Evolutionary conservation across 1,140 invertebrate genomes (phyloP).

Genomic region (Lanistes nyassanus): DNA sequence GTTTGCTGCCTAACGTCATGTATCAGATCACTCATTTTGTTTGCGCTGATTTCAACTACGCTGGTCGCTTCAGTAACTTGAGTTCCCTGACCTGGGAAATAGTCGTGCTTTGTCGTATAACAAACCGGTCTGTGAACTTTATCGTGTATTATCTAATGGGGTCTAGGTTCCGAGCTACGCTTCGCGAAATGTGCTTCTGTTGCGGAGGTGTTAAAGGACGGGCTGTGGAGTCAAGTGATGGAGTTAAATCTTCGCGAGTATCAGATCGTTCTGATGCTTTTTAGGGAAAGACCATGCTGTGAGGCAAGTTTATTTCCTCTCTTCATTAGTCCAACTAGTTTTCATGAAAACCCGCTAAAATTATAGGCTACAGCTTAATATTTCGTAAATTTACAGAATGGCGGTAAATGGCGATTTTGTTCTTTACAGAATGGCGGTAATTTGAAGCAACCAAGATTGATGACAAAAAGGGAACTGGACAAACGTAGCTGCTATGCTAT

Average conservation of each 20-base stretch:
- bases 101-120: neutral
- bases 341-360: neutral
- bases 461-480: neutral
- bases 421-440: neutral
- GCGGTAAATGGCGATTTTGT: too few relatives aligned
- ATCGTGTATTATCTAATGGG: constrained; percentile 14
- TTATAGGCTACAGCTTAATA: too few relatives aligned
- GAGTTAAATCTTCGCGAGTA: too few relatives aligned
- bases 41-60: neutral
- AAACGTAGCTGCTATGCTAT: neutral
- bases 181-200: neutral
- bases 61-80: neutral
- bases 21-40: neutral
- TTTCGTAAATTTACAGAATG: too few relatives aligned
- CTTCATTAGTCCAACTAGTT: neutral
- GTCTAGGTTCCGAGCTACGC: neutral
- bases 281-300: neutral
- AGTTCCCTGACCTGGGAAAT: neutral
- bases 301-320: neutral
- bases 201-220: too few relatives aligned
- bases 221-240: too few relatives aligned
- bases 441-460: neutral
- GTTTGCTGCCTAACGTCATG: constrained; percentile 3
- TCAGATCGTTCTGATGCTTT: neutral
- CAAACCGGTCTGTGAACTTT: constrained; percentile 9